Conservation (phyloP, 2,113 vertebrate genomes). For the Chamaea fasciata region DNA sequence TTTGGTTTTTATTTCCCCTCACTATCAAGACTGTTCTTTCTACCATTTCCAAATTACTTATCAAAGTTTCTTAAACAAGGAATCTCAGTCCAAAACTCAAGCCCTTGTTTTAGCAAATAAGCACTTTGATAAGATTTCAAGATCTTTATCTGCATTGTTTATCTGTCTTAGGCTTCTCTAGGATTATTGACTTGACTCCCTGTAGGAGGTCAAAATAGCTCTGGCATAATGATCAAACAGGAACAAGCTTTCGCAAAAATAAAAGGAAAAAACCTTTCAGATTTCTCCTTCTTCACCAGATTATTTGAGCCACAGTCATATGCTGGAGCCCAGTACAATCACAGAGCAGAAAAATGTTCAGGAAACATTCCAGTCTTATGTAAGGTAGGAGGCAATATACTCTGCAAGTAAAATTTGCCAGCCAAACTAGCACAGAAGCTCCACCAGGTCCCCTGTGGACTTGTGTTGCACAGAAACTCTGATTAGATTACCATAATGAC, state of each 20-base stretch:
- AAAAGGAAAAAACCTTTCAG: background rate
- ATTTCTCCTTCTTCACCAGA: background rate
- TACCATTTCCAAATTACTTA: background rate
- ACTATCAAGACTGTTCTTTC: background rate
- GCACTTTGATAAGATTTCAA: background rate
- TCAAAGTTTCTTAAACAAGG: background rate
- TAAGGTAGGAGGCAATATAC: background rate
- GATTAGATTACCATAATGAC: background rate
- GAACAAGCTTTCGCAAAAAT: background rate
- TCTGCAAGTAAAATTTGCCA: background rate
- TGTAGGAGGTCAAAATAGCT: background rate
- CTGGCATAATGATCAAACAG: background rate
- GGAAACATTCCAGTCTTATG: background rate
- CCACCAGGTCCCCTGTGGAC: background rate
- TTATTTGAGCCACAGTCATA: background rate
- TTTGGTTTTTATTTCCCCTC: background rate
- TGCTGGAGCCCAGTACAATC: background rate
- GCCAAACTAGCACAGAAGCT: background rate
- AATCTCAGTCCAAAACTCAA: background rate
- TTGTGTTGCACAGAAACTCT: background rate
- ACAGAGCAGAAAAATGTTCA: background rate
- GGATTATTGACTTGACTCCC: background rate
- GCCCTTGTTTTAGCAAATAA: background rate
- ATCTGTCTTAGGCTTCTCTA: background rate
- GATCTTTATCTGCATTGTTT: background rate